phyloP scores from a whole-genome alignment of 2,113 vertebrate species.

The Caracal caracal region DNA sequence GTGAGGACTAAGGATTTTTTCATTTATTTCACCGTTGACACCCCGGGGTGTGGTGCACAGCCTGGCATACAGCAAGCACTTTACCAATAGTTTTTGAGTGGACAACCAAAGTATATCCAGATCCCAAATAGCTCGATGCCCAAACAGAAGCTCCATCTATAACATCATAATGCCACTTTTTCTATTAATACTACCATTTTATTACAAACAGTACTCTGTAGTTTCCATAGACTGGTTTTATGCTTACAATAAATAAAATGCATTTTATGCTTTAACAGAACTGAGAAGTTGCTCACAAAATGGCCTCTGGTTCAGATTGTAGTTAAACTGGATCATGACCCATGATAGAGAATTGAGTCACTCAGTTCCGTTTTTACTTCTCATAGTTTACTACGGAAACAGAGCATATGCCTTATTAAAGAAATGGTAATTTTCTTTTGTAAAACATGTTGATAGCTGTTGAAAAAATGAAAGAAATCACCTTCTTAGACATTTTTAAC shows the following conservation, averaged over 20 bases:
- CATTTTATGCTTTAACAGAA: slow-evolving; percentile 23
- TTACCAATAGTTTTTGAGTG: background rate
- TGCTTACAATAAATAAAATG: slow-evolving; percentile 48
- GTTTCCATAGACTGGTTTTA: slow-evolving; percentile 32
- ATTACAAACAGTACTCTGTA: background rate
- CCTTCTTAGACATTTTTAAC: background rate
- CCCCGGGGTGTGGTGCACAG: background rate
- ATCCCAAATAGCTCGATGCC: background rate
- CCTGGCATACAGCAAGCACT: background rate
- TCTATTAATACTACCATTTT: background rate
- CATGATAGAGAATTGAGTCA: slow-evolving; percentile 40
- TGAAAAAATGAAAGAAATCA: background rate
- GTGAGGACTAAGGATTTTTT: background rate
- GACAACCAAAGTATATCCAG: background rate
- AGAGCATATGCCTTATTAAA: background rate
- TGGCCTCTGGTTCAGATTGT: background rate
- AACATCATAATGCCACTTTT: background rate
- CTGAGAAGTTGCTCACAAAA: slow-evolving; percentile 19
- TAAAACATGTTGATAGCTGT: slow-evolving; percentile 23
- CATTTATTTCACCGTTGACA: background rate
- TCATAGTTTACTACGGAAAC: background rate
- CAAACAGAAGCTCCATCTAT: background rate
- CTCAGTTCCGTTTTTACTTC: background rate
- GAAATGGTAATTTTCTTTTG: slow-evolving; percentile 36
- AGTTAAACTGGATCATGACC: slow-evolving; percentile 29